Percentiles rank a stretch among this genome's conserved stretches.
Conservation (phyloP, 2,797 vertebrate genomes). For the Tympanoctomys barrerae region DNA sequence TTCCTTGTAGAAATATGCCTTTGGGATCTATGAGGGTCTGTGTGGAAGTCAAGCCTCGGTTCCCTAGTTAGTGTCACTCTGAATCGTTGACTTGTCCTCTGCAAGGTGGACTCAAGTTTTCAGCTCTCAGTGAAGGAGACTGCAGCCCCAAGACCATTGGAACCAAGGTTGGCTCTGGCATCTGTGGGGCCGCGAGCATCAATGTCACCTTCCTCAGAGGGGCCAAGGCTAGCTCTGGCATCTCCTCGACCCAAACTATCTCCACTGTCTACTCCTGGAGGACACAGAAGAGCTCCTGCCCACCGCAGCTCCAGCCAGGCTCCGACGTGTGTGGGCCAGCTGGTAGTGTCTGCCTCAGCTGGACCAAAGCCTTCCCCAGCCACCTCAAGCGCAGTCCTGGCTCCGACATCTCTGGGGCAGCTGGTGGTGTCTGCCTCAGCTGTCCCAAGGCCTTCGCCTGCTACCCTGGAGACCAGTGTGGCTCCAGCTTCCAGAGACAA, state of each 20-base stretch:
- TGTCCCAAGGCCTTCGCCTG: conserved; percentile 81
- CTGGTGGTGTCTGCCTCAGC: conserved; percentile 75
- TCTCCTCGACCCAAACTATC: conserved; percentile 61
- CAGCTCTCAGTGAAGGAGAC: conserved; percentile 62
- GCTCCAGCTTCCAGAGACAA: conserved; percentile 70
- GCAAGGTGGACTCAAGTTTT: conserved; percentile 76
- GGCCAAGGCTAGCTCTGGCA: conserved; percentile 18
- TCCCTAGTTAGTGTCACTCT: conserved; percentile 13
- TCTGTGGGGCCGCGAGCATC: conserved; percentile 30
- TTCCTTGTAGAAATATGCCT: not conserved
- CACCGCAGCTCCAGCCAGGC: conserved; percentile 29
- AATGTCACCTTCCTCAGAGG: conserved; percentile 58
- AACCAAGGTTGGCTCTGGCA: conserved; percentile 78
- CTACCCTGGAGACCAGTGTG: not conserved
- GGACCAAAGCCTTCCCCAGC: conserved; percentile 57
- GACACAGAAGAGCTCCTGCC: conserved; percentile 74
- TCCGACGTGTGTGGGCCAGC: conserved; percentile 66
- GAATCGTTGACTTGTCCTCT: conserved; percentile 61
- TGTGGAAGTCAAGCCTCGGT: not conserved
- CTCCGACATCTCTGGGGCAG: conserved; percentile 63
- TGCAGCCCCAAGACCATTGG: not conserved
- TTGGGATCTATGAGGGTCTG: not conserved
- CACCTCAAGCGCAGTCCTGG: conserved; percentile 43
- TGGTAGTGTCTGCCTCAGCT: conserved; percentile 44
- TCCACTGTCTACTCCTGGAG: conserved; percentile 32